phyloP scores from a whole-genome alignment of 2,888 invertebrate species.

The Pelosia muscerda region DNA sequence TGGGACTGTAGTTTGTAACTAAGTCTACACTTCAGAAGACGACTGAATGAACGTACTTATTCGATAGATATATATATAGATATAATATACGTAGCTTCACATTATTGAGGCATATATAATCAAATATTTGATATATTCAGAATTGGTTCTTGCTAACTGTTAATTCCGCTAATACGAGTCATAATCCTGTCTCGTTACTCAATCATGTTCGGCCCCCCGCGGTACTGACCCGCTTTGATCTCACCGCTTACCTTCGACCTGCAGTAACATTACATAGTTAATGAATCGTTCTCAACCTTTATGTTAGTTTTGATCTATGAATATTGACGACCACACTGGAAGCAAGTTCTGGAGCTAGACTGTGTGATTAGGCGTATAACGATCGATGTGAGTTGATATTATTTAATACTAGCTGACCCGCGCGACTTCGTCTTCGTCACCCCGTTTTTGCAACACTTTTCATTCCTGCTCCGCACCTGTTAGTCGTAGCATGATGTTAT shows the following conservation, averaged over 20 bases:
- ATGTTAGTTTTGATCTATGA: conserved; percentile 35
- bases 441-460: no score
- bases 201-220: conserved; percentile 37
- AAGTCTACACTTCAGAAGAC: no score
- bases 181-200: conserved; percentile 20
- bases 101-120: neutral
- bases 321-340: conserved; percentile 42
- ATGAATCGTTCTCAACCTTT: conserved; percentile 66
- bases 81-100: no score
- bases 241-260: conserved; percentile 83
- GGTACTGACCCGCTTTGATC: conserved; percentile 69
- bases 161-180: neutral
- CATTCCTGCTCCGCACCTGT: no score
- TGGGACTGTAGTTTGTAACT: no score
- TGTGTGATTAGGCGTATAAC: neutral
- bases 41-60: neutral
- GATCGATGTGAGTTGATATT: neutral
- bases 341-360: neutral
- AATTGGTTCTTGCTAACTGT: neutral
- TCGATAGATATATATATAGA: no score
- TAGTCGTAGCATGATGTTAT: no score
- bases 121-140: neutral
- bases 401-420: no score
- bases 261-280: conserved; percentile 72
- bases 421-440: no score